These are phyloP conservation scores for Lepidocolaptes lacrymiger DNA, from an alignment of 2,797 vertebrate species.

Conservation along the genomic window DNA sequence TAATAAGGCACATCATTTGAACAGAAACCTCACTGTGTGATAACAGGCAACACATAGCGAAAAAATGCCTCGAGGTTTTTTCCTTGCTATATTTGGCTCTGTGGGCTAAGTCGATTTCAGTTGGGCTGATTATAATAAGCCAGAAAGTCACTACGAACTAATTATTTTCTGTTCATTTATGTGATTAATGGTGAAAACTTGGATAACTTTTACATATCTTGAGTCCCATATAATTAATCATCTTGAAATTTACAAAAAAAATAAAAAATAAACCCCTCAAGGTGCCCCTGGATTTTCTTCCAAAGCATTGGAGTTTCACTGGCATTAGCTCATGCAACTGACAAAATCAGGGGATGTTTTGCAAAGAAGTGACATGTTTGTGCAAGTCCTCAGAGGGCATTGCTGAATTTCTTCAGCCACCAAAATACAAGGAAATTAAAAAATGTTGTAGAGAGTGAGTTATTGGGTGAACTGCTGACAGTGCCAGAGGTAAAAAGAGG, in stretches of 20 bases:
- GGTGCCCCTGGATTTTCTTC: constrained; percentile 53
- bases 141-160: constrained; percentile 69
- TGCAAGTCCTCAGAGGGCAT: constrained; percentile 30
- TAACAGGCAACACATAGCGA: constrained; percentile 52
- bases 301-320: constrained; percentile 38
- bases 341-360: constrained; percentile 26
- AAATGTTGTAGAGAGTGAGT: background rate
- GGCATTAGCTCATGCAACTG: constrained; percentile 39
- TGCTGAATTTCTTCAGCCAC: constrained; percentile 14
- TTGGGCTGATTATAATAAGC: constrained; percentile 72
- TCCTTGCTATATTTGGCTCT: constrained; percentile 69
- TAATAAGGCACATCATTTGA: constrained; percentile 71
- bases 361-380: constrained; percentile 11
- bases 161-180: constrained; percentile 78
- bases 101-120: constrained; percentile 70
- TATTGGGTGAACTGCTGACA: background rate
- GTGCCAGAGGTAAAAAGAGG: background rate
- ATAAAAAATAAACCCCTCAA: constrained; percentile 47
- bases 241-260: constrained; percentile 54
- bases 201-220: constrained; percentile 67
- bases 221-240: constrained; percentile 73
- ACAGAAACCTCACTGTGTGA: constrained; percentile 58
- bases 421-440: constrained; percentile 1
- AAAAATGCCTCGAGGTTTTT: constrained; percentile 63
- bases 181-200: constrained; percentile 76